Evolutionary conservation across 1,140 invertebrate species (phyloP).

Genomic region (Pseudobourletiella spinata): DNA sequence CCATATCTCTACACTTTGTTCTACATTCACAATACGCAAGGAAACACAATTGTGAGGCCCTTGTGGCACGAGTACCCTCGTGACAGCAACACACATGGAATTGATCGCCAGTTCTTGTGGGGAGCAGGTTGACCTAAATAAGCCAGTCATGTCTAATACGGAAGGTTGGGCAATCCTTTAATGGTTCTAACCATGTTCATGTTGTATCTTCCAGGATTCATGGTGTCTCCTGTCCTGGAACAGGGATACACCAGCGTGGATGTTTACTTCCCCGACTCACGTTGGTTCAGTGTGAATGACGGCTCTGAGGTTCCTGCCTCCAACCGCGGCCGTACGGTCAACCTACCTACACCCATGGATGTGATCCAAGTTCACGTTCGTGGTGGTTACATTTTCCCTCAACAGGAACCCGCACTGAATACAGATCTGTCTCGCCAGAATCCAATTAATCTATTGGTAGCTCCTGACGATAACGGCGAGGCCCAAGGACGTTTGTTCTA

Average conservation of each 20-base stretch:
- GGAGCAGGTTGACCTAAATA: slow-evolving; percentile 24
- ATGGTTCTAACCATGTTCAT: not conserved
- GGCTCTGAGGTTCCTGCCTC: slow-evolving; percentile 42
- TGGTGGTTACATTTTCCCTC: slow-evolving; percentile 63
- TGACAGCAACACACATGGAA: slow-evolving; percentile 33
- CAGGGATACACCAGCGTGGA: slow-evolving; percentile 30
- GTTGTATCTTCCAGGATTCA: slow-evolving; percentile 12
- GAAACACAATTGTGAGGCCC: slow-evolving; percentile 35
- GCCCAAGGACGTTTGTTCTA: slow-evolving; percentile 40
- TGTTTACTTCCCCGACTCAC: slow-evolving; percentile 42
- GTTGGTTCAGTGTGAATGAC: slow-evolving; percentile 44
- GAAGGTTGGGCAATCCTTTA: not conserved
- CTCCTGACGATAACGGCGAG: slow-evolving; percentile 35
- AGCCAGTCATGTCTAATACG: not conserved
- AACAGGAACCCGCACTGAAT: slow-evolving; percentile 53
- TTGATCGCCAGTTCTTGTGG: slow-evolving; percentile 38
- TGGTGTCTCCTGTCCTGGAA: slow-evolving; percentile 37
- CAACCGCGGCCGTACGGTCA: slow-evolving; percentile 44
- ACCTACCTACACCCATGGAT: slow-evolving; percentile 50
- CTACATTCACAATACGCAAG: slow-evolving; percentile 37
- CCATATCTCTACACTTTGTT: slow-evolving; percentile 48
- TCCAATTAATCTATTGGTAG: slow-evolving; percentile 39
- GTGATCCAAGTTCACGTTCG: slow-evolving; percentile 53
- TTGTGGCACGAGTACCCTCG: slow-evolving; percentile 38
- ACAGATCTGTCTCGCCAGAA: slow-evolving; percentile 44